These are phyloP conservation scores for Verasper variegatus DNA, from an alignment of 2,113 vertebrate species.

Conservation along the genomic window DNA sequence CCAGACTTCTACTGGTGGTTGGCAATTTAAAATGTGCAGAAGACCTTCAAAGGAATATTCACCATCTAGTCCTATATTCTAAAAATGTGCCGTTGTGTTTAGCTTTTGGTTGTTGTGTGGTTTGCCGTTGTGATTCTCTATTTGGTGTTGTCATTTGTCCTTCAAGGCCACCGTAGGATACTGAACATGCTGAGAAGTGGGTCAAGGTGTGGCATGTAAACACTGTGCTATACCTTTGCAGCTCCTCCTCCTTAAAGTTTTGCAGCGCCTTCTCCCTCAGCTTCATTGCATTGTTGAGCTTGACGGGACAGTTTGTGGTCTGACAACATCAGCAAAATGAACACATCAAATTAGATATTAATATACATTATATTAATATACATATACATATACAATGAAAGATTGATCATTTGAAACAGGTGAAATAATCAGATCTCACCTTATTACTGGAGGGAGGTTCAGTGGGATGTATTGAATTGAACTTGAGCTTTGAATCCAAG, in stretches of 20 bases:
- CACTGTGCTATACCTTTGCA: constrained; percentile 82
- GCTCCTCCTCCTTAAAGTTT: constrained; percentile 85
- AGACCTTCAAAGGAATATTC: too few relatives aligned
- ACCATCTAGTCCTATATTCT: too few relatives aligned
- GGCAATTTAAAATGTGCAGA: too few relatives aligned
- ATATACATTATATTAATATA: not conserved
- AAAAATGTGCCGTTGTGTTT: too few relatives aligned
- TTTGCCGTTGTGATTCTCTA: too few relatives aligned
- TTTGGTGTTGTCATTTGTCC: not conserved
- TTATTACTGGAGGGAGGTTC: constrained; percentile 60
- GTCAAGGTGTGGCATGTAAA: not conserved
- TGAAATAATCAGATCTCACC: constrained; percentile 21
- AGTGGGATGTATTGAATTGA: constrained; percentile 57
- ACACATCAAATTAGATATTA: not conserved
- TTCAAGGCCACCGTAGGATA: not conserved
- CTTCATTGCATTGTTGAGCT: constrained; percentile 89
- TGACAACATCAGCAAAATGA: constrained; percentile 56
- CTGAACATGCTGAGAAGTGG: not conserved
- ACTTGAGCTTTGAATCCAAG: constrained; percentile 73
- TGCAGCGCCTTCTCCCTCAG: constrained; percentile 87
- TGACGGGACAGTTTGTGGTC: constrained; percentile 83
- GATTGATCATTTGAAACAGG: not conserved
- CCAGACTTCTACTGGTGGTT: too few relatives aligned
- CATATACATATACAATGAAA: not conserved
- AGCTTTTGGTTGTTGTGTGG: too few relatives aligned